Conservation (phyloP, 2,113 vertebrate species). For the Eulemur macaco region DNA sequence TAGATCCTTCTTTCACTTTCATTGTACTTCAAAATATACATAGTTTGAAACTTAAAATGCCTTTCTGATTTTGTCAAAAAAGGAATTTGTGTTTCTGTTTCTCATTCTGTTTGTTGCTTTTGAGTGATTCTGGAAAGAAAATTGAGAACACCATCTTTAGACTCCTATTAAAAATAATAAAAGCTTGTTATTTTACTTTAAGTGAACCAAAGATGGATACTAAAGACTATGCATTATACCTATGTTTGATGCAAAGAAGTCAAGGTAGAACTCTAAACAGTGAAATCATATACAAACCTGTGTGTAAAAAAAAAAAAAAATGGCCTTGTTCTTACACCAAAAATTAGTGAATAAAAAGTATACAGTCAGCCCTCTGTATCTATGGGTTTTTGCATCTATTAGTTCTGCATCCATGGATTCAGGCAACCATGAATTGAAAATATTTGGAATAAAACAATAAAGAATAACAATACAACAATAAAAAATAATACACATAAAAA, state of each 20-base stretch:
- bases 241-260: neutral
- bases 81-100: neutral
- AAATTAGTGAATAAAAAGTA: neutral
- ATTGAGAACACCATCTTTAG: neutral
- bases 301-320: neutral
- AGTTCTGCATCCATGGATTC: neutral
- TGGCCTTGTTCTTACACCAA: neutral
- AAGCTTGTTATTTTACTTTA: neutral
- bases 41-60: neutral
- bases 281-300: neutral
- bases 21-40: neutral
- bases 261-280: neutral
- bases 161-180: neutral
- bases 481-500: neutral
- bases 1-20: neutral
- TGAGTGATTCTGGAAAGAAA: neutral
- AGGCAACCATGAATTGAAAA: neutral
- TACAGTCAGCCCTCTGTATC: neutral
- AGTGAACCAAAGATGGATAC: neutral
- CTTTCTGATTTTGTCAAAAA: conserved; percentile 11
- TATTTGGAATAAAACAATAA: neutral
- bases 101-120: neutral
- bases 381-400: neutral
- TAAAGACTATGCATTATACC: neutral
- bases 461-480: neutral